Conservation (phyloP, 1,140 invertebrate species). For the Mizuhopecten yessoensis region DNA sequence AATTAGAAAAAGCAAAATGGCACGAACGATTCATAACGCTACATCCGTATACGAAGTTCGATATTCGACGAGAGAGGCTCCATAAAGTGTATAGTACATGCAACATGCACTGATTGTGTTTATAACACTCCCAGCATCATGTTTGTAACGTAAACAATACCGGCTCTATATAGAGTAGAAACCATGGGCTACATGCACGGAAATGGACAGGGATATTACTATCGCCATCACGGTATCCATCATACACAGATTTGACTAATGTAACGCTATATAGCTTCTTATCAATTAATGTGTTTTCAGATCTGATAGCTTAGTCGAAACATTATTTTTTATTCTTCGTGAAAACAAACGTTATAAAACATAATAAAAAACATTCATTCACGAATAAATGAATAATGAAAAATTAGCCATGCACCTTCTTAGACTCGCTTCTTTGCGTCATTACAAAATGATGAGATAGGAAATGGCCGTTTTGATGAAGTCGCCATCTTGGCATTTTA, state of each 20-base stretch:
- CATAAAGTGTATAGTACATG: too few species aligned
- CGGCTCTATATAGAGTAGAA: too few species aligned
- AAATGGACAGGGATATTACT: not conserved
- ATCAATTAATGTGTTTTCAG: not conserved
- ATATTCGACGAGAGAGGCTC: too few species aligned
- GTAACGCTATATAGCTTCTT: not conserved
- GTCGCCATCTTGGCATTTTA: not conserved
- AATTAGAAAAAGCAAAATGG: too few species aligned
- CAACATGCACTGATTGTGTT: too few species aligned
- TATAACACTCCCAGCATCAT: too few species aligned
- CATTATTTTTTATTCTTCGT: not conserved
- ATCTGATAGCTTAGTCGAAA: not conserved
- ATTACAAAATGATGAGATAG: not conserved
- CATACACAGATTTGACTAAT: not conserved
- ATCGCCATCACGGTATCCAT: not conserved
- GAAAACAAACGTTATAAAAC: too few species aligned
- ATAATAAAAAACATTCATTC: not conserved
- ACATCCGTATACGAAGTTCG: too few species aligned
- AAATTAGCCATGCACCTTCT: not conserved
- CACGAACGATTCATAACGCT: too few species aligned
- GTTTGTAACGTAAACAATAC: too few species aligned
- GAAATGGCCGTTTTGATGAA: constrained; percentile 12
- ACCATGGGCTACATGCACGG: not conserved
- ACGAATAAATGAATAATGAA: not conserved
- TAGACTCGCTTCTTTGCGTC: not conserved